phyloP scores from a whole-genome alignment of 1,140 invertebrate genomes.

The Drosophila subobscura region DNA sequence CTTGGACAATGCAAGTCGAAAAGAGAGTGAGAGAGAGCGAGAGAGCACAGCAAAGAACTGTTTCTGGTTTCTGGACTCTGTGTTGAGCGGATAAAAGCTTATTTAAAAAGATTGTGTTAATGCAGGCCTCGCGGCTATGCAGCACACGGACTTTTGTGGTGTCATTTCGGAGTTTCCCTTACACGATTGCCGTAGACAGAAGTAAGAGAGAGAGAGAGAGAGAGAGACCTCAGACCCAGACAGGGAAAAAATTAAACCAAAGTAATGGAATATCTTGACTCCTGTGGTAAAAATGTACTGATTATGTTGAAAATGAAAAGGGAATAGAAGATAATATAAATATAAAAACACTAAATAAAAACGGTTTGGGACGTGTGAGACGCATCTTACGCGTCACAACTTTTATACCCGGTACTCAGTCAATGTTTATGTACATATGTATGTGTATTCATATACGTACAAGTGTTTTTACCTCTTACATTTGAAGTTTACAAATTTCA shows the following conservation, averaged over 20 bases:
- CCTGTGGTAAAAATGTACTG: background rate
- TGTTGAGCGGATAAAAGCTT: slow-evolving; percentile 67
- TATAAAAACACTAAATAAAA: no score
- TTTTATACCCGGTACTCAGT: no score
- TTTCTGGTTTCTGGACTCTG: slow-evolving; percentile 21
- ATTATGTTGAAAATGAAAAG: no score
- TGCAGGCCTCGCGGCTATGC: slow-evolving; percentile 73
- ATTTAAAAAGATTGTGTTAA: slow-evolving; percentile 77
- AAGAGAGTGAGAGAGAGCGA: slow-evolving; percentile 19
- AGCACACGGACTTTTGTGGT: slow-evolving; percentile 71
- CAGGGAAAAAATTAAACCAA: slow-evolving; percentile 16
- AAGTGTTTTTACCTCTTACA: no score
- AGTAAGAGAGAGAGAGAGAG: background rate
- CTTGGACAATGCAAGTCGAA: slow-evolving; percentile 60
- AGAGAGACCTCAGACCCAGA: background rate
- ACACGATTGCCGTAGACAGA: slow-evolving; percentile 29
- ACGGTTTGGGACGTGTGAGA: no score
- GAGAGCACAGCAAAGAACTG: slow-evolving; percentile 4
- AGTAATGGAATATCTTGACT: background rate
- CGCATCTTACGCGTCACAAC: no score
- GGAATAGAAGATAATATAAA: no score
- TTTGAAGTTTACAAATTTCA: no score
- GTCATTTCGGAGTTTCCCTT: slow-evolving; percentile 41
- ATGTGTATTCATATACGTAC: no score
- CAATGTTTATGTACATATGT: no score